phyloP scores from a whole-genome alignment of 2,113 vertebrate species.

The Sialia sialis region DNA sequence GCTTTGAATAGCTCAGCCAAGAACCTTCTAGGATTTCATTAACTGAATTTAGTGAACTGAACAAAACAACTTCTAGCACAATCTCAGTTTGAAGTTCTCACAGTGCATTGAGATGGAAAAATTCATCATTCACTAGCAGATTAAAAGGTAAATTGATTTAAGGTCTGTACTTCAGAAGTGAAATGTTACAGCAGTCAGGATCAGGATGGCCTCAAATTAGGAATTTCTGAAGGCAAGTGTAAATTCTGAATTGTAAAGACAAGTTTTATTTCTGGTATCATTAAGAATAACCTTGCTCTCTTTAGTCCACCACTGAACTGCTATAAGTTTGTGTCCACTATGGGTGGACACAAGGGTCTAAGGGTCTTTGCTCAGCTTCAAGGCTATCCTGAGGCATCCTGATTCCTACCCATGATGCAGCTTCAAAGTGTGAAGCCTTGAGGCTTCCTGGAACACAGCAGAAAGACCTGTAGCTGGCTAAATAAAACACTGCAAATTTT shows the following conservation, averaged over 20 bases:
- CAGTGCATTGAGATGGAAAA: not conserved
- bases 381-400: conserved; percentile 55
- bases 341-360: too few relatives aligned
- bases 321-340: not conserved
- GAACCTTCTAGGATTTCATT: not conserved
- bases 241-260: not conserved
- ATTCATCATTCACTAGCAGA: not conserved
- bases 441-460: not conserved
- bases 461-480: not conserved
- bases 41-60: not conserved
- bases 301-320: not conserved
- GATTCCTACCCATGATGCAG: not conserved
- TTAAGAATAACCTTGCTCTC: not conserved
- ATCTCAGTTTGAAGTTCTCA: not conserved
- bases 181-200: not conserved
- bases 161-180: not conserved
- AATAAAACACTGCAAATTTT: conserved; percentile 37
- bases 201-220: not conserved
- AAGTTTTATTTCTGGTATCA: not conserved
- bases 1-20: not conserved
- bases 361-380: conserved; percentile 33
- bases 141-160: not conserved
- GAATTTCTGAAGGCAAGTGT: not conserved
- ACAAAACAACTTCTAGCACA: not conserved
- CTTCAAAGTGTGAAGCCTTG: conserved; percentile 49